Evolutionary conservation across 2,888 invertebrate species (phyloP).

Genomic region (Caenorhabditis parvicauda): DNA sequence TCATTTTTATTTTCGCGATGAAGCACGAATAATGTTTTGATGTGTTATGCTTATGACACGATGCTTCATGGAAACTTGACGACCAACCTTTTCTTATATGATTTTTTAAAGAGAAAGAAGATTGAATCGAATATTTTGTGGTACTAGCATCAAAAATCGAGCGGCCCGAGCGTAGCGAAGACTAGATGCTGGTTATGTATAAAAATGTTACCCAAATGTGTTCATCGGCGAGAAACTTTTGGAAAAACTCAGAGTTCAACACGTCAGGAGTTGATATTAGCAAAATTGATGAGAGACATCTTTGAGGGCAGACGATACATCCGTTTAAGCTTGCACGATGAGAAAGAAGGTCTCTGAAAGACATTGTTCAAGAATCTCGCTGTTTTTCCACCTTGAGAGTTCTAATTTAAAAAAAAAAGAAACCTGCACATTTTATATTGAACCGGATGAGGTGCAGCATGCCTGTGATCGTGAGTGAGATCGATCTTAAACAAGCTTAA

Average conservation of each 20-base stretch:
- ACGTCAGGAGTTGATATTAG: slow-evolving; percentile 1
- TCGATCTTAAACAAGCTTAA: slow-evolving; percentile 7
- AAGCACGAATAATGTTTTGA: too few species aligned
- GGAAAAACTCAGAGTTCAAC: background rate
- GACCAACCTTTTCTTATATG: too few species aligned
- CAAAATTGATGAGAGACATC: slow-evolving; percentile 14
- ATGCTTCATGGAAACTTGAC: too few species aligned
- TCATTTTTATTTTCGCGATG: too few species aligned
- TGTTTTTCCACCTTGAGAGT: too few species aligned
- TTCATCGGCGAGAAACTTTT: slow-evolving; percentile 6
- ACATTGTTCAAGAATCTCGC: background rate
- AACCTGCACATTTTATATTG: slow-evolving; percentile 11
- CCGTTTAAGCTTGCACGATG: slow-evolving; percentile 4
- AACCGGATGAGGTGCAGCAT: slow-evolving; percentile 11
- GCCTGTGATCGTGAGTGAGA: slow-evolving; percentile 20
- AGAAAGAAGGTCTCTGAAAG: slow-evolving; percentile 11
- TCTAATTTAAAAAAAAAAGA: background rate
- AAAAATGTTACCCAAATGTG: slow-evolving; percentile 7
- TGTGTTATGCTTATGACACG: too few species aligned
- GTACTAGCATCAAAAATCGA: too few species aligned
- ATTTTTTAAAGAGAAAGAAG: too few species aligned
- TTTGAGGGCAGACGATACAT: slow-evolving; percentile 7
- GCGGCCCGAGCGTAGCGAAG: too few species aligned
- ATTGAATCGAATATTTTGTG: too few species aligned
- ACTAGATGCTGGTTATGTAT: too few species aligned